Conservation (phyloP, 2,113 vertebrate species). For the Notothenia coriiceps region DNA sequence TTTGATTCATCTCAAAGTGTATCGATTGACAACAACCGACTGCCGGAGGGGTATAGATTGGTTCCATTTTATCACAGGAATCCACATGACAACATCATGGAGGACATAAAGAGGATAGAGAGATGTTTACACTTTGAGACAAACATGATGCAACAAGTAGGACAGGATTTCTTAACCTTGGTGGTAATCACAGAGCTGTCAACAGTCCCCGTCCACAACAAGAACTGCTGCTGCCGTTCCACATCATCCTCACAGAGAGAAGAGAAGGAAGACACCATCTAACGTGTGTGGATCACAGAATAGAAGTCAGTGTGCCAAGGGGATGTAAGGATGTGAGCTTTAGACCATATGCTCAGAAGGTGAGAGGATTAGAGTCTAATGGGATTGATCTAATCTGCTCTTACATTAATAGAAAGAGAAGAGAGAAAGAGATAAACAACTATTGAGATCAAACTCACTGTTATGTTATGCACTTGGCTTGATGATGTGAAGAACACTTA, state of each 20-base stretch:
- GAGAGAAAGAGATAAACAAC: constrained; percentile 3
- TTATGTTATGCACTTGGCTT: neutral
- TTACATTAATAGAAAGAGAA: constrained; percentile 37
- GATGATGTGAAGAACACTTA: too few relatives aligned
- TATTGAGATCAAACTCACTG: neutral
- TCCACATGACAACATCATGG: neutral
- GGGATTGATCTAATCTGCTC: constrained; percentile 74
- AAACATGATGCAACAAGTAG: constrained; percentile 35
- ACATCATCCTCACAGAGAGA: constrained; percentile 17
- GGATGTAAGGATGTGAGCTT: constrained; percentile 32
- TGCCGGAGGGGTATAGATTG: neutral
- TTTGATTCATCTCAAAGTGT: too few relatives aligned
- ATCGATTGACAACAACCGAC: neutral
- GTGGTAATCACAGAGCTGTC: constrained; percentile 45
- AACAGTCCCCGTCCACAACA: neutral
- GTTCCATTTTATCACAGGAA: neutral
- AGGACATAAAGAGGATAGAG: neutral
- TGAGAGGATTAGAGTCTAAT: constrained; percentile 66
- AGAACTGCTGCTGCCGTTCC: constrained; percentile 49
- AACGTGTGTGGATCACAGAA: constrained; percentile 1
- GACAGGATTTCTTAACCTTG: constrained; percentile 43
- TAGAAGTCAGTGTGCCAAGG: constrained; percentile 58
- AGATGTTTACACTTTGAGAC: constrained; percentile 35
- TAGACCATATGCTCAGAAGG: constrained; percentile 70
- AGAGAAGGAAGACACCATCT: neutral